Percentiles rank a stretch among this genome's conserved stretches.
phyloP scores from a whole-genome alignment of 2,888 invertebrate species.

The Spilosoma lubricipeda region DNA sequence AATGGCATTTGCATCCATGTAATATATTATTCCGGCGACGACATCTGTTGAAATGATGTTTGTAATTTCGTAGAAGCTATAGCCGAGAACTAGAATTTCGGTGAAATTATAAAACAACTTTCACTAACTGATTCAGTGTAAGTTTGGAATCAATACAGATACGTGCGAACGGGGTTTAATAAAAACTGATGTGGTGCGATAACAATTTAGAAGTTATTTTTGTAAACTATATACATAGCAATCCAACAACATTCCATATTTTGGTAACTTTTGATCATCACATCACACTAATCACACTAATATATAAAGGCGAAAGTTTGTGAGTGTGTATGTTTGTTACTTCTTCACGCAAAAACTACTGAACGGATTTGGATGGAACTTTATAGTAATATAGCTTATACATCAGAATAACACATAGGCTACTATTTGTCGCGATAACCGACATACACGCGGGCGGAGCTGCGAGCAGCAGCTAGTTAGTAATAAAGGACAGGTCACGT shows the following conservation, averaged over 20 bases:
- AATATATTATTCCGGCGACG: conserved; percentile 20
- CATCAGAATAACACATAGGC: too few species aligned
- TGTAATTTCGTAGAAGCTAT: conserved; percentile 9
- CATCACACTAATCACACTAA: too few species aligned
- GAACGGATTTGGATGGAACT: too few species aligned
- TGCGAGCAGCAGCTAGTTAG: too few species aligned
- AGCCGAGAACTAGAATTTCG: conserved; percentile 23
- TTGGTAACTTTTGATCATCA: background rate
- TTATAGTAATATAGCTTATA: too few species aligned
- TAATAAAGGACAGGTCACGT: background rate
- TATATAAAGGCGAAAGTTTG: too few species aligned
- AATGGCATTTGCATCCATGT: conserved; percentile 29
- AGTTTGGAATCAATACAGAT: conserved; percentile 19
- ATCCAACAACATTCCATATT: background rate
- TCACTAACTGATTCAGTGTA: conserved; percentile 18
- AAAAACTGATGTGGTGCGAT: conserved; percentile 1
- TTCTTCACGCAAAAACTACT: too few species aligned
- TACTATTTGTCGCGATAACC: too few species aligned
- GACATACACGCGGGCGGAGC: too few species aligned
- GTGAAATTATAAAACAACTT: conserved; percentile 26
- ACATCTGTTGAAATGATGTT: conserved; percentile 11
- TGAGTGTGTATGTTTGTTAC: too few species aligned
- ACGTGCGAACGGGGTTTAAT: conserved; percentile 17
- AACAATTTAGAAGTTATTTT: conserved; percentile 16
- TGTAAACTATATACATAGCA: conserved; percentile 2